phyloP scores from a whole-genome alignment of 2,113 vertebrate species.

The Myxocyprinus asiaticus region DNA sequence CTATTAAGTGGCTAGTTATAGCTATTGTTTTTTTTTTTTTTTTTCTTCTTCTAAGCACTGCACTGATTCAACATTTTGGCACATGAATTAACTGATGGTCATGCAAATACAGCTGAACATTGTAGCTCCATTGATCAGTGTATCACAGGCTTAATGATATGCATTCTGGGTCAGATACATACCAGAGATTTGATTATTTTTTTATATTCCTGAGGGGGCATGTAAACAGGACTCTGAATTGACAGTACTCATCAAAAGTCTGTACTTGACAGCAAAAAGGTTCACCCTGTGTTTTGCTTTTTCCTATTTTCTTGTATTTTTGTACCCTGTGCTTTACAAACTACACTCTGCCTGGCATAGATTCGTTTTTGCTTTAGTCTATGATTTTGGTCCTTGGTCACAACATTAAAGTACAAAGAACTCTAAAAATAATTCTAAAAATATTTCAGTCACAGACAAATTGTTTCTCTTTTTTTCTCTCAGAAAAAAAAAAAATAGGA shows the following conservation, averaged over 20 bases:
- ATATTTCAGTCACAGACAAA: conserved; percentile 74
- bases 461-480: conserved; percentile 62
- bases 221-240: conserved; percentile 76
- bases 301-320: no score
- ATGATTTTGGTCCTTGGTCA: conserved; percentile 80
- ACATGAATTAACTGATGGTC: conserved; percentile 68
- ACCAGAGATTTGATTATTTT: conserved; percentile 15
- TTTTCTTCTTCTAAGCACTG: conserved; percentile 62
- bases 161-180: conserved; percentile 2
- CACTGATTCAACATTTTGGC: conserved; percentile 72
- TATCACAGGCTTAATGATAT: conserved; percentile 65
- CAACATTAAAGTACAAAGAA: conserved; percentile 78
- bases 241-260: neutral
- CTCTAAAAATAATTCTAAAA: conserved; percentile 80
- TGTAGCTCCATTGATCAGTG: conserved; percentile 62
- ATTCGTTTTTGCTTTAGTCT: conserved; percentile 75
- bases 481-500: conserved; percentile 69
- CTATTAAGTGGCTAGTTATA: neutral
- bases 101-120: conserved; percentile 55
- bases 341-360: conserved; percentile 70
- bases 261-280: conserved; percentile 66
- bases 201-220: conserved; percentile 76
- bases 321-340: conserved; percentile 76
- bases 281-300: conserved; percentile 63
- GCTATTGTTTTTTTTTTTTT: no score